Base-by-base conservation (phyloP, 2,113 vertebrate species). In the Dipodomys spectabilis region DNA sequence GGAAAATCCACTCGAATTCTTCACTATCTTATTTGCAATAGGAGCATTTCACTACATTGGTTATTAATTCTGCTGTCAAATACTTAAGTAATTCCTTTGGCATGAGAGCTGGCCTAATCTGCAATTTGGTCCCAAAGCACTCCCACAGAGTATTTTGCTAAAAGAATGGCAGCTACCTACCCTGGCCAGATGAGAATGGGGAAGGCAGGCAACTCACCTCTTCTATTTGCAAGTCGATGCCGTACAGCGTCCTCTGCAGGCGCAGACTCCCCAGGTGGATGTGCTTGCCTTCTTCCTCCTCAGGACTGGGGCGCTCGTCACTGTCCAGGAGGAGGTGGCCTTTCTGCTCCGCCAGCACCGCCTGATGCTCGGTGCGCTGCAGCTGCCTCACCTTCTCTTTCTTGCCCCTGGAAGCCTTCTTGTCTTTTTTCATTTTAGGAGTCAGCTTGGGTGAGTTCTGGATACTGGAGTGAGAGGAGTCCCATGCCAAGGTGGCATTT, bases 401-500 rank as follows among this genome's bases (percentile, higher is more conserved):
- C 97, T 98, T 97, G 95, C 92, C 94, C 94, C 96, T 98, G 96
- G 95, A 94, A 92, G 96, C 92, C 97, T 98, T 98, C 98, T 98
- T 98, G 97, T 98, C 98, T 95, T 98, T 97, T 97, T 98, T 98
- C 95, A 98, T 97, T 97, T 98, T 98, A 73, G 99, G 99, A 95
- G 99, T 99, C 97, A 98, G 97, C 93, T 99, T 99, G 94, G 99
- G 99, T 89, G 99, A 98, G 96, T 98, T 98, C 98, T 99, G 99
- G 97, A 98, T 97, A 91, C 99, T 99, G 98, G 98, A 98, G 6
- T 99, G 98, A 53, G 98, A 98, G 87, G 98, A 98, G 96, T 99
- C 99, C 99, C 99, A 99, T 57, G 99, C 99, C 97, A 99, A 98
- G 92, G 99, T 99, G 96, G 99, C 99, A 80, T 98, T 98, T 94